phyloP scores from a whole-genome alignment of 2,888 invertebrate species.

The Agrotis ipsilon region DNA sequence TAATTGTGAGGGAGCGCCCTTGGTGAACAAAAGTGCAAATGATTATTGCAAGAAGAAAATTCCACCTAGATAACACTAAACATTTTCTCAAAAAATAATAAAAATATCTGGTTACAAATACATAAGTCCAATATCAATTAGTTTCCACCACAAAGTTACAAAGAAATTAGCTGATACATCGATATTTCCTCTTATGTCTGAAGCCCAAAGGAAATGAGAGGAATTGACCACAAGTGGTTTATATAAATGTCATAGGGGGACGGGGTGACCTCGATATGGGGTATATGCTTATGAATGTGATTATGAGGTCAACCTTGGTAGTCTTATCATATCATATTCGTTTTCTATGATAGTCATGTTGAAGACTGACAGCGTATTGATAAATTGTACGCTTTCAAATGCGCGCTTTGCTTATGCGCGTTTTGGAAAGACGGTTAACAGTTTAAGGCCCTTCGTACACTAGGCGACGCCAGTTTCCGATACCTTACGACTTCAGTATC shows the following conservation, averaged over 20 bases:
- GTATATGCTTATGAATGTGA: neutral
- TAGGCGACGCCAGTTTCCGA: too few relatives aligned
- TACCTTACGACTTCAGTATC: too few relatives aligned
- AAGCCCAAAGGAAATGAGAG: conserved; percentile 23
- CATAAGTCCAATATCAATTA: conserved; percentile 28
- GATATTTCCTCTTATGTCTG: conserved; percentile 34
- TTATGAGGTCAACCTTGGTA: neutral
- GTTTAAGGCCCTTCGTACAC: too few relatives aligned
- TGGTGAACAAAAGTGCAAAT: too few relatives aligned
- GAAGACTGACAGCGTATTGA: too few relatives aligned
- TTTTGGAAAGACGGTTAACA: too few relatives aligned
- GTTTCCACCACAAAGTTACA: neutral
- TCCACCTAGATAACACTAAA: neutral
- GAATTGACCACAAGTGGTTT: conserved; percentile 11
- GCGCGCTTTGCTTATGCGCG: too few relatives aligned
- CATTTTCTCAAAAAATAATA: neutral
- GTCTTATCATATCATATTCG: too few relatives aligned
- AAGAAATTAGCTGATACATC: conserved; percentile 33
- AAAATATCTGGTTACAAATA: conserved; percentile 31
- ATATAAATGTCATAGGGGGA: neutral
- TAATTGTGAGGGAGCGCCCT: too few relatives aligned
- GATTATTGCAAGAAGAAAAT: neutral
- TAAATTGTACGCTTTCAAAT: too few relatives aligned
- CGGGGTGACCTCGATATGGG: conserved; percentile 2
- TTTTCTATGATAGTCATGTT: too few relatives aligned